Evolutionary conservation across 1,140 invertebrate genomes (phyloP).

Genomic region (Ptiloglossa arizonensis): DNA sequence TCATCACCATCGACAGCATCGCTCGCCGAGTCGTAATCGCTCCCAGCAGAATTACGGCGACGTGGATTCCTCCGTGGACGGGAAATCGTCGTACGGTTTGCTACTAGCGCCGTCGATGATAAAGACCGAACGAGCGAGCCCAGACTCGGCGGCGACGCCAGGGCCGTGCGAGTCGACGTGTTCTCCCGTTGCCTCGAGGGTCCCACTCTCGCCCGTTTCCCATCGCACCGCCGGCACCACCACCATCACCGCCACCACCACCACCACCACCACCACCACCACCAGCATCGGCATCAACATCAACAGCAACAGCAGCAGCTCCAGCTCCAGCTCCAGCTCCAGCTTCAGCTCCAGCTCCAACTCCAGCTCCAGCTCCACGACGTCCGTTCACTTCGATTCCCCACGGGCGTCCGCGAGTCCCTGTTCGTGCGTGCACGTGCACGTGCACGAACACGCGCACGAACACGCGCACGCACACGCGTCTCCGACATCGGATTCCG

Average conservation of each 20-base stretch:
- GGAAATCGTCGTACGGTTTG: constrained; percentile 44
- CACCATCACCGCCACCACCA: no score
- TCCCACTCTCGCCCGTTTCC: constrained; percentile 53
- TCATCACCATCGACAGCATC: constrained; percentile 47
- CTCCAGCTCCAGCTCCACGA: constrained; percentile 55
- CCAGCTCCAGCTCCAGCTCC: no score
- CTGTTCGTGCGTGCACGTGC: constrained; percentile 60
- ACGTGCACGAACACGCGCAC: constrained; percentile 57
- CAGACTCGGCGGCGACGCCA: constrained; percentile 74
- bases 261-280: no score
- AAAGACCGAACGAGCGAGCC: constrained; percentile 74
- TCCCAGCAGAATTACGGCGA: constrained; percentile 48
- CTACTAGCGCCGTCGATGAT: constrained; percentile 67
- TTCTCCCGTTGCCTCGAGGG: constrained; percentile 56
- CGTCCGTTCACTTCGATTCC: constrained; percentile 56
- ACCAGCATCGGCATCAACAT: no score
- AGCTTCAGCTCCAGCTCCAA: no score
- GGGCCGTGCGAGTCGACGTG: constrained; percentile 71
- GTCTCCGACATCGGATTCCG: constrained; percentile 58
- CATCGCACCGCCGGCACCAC: constrained; percentile 70
- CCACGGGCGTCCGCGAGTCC: constrained; percentile 48
- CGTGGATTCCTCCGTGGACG: constrained; percentile 58
- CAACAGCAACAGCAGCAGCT: constrained; percentile 69
- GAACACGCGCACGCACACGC: constrained; percentile 58
- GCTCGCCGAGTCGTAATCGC: constrained; percentile 56